Evolutionary conservation across 2,888 invertebrate genomes (phyloP).

Genomic region (Eristalinus sepulchralis): DNA sequence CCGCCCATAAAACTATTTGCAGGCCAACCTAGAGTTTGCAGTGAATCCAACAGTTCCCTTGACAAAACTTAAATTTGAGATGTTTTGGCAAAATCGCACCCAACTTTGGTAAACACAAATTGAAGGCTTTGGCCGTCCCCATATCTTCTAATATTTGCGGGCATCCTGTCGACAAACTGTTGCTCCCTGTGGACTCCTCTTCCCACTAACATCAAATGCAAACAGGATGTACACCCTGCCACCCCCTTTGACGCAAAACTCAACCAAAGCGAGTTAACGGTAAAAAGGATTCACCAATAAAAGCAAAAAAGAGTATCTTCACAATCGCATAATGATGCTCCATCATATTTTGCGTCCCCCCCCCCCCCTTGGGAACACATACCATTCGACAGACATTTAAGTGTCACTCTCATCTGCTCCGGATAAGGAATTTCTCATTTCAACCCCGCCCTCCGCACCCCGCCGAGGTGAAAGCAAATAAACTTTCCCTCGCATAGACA

Average conservation of each 20-base stretch:
- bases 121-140: background rate
- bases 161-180: background rate
- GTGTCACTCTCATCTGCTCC: constrained; percentile 27
- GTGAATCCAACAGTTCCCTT: too few species aligned
- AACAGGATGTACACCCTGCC: background rate
- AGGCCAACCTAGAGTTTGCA: too few species aligned
- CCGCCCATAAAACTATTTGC: too few species aligned
- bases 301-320: constrained; percentile 19
- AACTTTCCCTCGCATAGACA: constrained; percentile 42
- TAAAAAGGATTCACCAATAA: background rate
- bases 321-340: constrained; percentile 21
- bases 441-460: background rate
- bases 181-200: background rate
- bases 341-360: background rate
- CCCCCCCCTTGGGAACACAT: background rate
- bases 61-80: too few species aligned
- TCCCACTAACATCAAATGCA: constrained; percentile 16
- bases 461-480: constrained; percentile 42
- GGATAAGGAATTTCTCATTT: constrained; percentile 28
- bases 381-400: constrained; percentile 6
- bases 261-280: background rate
- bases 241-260: background rate
- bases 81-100: too few species aligned
- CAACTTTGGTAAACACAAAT: background rate
- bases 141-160: background rate